These are phyloP conservation scores for Caenorhabditis uteleia DNA, from an alignment of 2,888 invertebrate species.

Conservation along the genomic window DNA sequence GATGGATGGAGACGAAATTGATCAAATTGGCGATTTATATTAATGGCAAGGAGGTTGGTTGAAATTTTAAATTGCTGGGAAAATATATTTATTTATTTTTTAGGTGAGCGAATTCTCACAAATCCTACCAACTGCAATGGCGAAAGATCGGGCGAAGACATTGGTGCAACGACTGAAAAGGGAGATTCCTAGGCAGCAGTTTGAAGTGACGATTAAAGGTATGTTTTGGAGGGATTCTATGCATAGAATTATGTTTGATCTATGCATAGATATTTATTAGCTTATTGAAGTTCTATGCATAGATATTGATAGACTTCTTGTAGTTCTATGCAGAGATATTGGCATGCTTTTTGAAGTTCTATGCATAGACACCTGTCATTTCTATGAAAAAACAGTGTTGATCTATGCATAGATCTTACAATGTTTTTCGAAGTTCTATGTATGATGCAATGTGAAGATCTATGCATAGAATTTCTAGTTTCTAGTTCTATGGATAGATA, in stretches of 20 bases:
- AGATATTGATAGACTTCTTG: background rate
- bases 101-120: slow-evolving; percentile 61
- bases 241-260: too few species aligned
- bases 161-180: slow-evolving; percentile 59
- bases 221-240: background rate
- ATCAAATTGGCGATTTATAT: slow-evolving; percentile 82
- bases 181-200: slow-evolving; percentile 65
- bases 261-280: background rate
- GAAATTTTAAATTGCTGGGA: background rate
- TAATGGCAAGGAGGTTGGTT: slow-evolving; percentile 74
- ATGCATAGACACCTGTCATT: too few species aligned
- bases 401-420: too few species aligned
- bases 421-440: too few species aligned
- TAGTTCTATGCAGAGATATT: too few species aligned
- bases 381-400: too few species aligned
- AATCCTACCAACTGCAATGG: slow-evolving; percentile 59
- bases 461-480: too few species aligned
- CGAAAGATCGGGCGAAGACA: slow-evolving; percentile 52
- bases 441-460: too few species aligned
- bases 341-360: too few species aligned
- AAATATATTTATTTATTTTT: background rate
- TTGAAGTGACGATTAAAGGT: slow-evolving; percentile 56
- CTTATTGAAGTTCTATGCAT: background rate
- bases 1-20: slow-evolving; percentile 80
- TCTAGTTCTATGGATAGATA: too few species aligned